A percentile compares a stretch with the other conserved stretches of the same genome.
Conservation (phyloP, 2,888 invertebrate species). For the Brachyopa scutellaris region DNA sequence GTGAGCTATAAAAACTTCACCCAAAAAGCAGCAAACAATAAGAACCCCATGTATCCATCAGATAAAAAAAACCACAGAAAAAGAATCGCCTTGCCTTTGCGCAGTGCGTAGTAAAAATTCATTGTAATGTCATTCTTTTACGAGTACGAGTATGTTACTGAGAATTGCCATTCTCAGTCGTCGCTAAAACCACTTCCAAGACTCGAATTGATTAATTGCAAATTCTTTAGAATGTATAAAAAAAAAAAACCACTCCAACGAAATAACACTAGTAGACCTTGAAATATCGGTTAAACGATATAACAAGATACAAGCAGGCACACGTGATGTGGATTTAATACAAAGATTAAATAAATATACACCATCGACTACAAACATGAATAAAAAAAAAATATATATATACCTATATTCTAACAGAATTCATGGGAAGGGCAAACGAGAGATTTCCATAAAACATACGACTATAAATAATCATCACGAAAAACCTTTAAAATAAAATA, state of each 20-base stretch:
- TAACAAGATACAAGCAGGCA: constrained; percentile 12
- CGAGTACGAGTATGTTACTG: background rate
- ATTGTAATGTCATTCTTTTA: background rate
- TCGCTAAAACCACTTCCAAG: background rate
- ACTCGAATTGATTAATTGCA: constrained; percentile 34
- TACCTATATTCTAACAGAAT: no score
- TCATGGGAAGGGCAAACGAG: constrained; percentile 2
- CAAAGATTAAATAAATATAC: background rate
- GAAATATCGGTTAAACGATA: constrained; percentile 23
- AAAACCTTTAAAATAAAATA: background rate
- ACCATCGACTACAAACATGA: no score
- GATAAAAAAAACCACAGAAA: background rate
- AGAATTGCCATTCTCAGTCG: background rate
- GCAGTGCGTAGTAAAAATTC: background rate
- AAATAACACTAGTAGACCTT: constrained; percentile 69
- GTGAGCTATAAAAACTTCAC: constrained; percentile 4
- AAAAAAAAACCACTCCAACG: constrained; percentile 15
- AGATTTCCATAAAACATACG: background rate
- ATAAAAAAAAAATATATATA: no score
- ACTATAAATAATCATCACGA: constrained; percentile 20
- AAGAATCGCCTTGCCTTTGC: background rate
- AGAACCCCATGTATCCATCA: background rate
- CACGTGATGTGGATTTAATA: constrained; percentile 45
- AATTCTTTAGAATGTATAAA: constrained; percentile 45
- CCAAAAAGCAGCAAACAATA: constrained; percentile 19